Evolutionary conservation across 2,797 vertebrate species (phyloP).

Genomic region (Sarcophilus harrisii): DNA sequence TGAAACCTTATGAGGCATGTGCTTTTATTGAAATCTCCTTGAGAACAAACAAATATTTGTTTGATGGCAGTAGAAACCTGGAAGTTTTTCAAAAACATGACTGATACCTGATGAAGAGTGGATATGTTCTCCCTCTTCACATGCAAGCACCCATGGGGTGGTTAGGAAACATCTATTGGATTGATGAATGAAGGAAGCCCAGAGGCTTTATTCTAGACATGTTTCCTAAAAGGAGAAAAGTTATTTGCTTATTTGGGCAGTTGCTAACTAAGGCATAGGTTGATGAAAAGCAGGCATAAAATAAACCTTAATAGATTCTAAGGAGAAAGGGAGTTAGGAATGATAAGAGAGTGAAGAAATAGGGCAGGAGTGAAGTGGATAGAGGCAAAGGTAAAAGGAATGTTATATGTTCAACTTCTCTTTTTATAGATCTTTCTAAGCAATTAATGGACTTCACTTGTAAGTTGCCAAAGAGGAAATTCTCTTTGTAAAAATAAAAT

Average conservation of each 20-base stretch:
- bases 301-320: constrained; percentile 29
- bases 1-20: background rate
- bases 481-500: constrained; percentile 70
- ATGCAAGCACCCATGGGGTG: background rate
- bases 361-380: rapidly evolving
- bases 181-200: background rate
- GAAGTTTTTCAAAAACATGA: constrained; percentile 22
- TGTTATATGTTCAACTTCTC: background rate
- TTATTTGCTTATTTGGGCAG: background rate
- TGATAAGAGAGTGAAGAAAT: constrained; percentile 37
- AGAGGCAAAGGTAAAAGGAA: background rate
- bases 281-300: background rate
- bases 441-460: constrained; percentile 61
- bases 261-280: background rate
- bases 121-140: background rate
- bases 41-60: constrained; percentile 62
- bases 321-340: constrained; percentile 37
- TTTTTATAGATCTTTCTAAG: constrained; percentile 41
- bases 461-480: constrained; percentile 63
- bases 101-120: constrained; percentile 19
- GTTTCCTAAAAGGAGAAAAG: background rate
- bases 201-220: background rate
- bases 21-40: constrained; percentile 50
- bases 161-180: background rate
- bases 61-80: constrained; percentile 42